phyloP scores from a whole-genome alignment of 2,888 invertebrate genomes.

The Mellilla xanthometata region DNA sequence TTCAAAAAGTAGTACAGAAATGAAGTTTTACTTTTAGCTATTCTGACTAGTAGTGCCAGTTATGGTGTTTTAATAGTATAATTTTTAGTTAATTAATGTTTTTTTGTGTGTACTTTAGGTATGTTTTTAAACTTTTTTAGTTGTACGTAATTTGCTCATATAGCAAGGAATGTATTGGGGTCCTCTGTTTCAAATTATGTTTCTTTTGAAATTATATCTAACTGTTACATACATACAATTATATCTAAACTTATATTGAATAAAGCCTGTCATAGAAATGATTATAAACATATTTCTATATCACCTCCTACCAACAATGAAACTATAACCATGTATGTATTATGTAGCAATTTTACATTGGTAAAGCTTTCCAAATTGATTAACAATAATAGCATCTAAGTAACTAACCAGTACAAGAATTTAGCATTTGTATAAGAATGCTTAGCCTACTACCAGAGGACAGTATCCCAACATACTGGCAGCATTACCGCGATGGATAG shows the following conservation, averaged over 20 bases:
- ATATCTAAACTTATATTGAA: constrained; percentile 70
- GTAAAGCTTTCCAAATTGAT: too few species aligned
- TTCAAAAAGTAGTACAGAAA: constrained; percentile 50
- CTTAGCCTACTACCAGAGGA: too few species aligned
- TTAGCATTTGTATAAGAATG: too few species aligned
- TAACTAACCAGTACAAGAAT: too few species aligned
- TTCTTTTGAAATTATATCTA: constrained; percentile 65
- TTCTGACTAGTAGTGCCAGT: constrained; percentile 38
- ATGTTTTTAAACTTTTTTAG: constrained; percentile 59
- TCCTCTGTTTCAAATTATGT: constrained; percentile 48
- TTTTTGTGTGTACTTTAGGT: constrained; percentile 57
- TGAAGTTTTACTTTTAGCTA: constrained; percentile 48
- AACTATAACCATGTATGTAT: too few species aligned
- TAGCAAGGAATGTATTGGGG: constrained; percentile 42
- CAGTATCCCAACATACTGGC: too few species aligned
- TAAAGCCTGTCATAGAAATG: constrained; percentile 67
- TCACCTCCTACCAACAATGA: constrained; percentile 3
- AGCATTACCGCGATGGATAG: too few species aligned
- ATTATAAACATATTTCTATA: constrained; percentile 41
- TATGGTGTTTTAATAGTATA: constrained; percentile 30
- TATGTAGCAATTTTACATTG: too few species aligned
- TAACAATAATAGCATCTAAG: too few species aligned
- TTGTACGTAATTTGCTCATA: constrained; percentile 46
- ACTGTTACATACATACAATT: constrained; percentile 60
- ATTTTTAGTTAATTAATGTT: constrained; percentile 51